phyloP scores from a whole-genome alignment of 2,113 vertebrate species.

The Pithys albifrons region DNA sequence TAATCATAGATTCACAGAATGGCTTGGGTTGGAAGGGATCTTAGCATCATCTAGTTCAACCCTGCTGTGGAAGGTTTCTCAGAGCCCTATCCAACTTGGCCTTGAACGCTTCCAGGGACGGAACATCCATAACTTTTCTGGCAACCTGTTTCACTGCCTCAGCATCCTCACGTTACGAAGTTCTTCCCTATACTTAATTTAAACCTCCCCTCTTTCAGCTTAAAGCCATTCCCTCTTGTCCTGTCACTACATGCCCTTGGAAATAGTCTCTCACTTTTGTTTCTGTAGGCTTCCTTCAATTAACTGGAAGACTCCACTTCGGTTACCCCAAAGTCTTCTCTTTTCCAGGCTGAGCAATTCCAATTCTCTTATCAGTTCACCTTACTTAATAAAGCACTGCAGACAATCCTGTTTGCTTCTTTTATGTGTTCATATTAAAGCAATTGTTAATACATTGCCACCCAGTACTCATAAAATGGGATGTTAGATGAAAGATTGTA shows the following conservation, averaged over 20 bases:
- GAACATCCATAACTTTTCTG: background rate
- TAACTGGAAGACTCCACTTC: background rate
- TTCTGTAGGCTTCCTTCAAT: background rate
- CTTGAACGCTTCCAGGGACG: background rate
- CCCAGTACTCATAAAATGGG: background rate
- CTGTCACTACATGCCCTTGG: background rate
- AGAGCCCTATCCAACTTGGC: background rate
- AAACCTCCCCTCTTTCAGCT: background rate
- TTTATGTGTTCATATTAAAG: background rate
- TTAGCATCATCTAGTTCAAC: background rate
- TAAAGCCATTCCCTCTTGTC: background rate
- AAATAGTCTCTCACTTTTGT: background rate
- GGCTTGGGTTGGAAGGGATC: background rate
- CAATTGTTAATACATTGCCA: background rate
- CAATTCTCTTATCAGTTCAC: background rate
- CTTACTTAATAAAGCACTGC: background rate
- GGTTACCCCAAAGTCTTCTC: background rate
- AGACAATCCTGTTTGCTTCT: background rate
- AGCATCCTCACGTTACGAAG: background rate
- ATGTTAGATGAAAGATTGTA: background rate
- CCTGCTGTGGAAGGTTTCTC: background rate
- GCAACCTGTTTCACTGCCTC: background rate
- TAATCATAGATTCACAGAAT: background rate
- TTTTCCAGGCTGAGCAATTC: background rate
- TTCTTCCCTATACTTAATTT: background rate